phyloP scores from a whole-genome alignment of 2,888 invertebrate species.

The Orthosia incerta region DNA sequence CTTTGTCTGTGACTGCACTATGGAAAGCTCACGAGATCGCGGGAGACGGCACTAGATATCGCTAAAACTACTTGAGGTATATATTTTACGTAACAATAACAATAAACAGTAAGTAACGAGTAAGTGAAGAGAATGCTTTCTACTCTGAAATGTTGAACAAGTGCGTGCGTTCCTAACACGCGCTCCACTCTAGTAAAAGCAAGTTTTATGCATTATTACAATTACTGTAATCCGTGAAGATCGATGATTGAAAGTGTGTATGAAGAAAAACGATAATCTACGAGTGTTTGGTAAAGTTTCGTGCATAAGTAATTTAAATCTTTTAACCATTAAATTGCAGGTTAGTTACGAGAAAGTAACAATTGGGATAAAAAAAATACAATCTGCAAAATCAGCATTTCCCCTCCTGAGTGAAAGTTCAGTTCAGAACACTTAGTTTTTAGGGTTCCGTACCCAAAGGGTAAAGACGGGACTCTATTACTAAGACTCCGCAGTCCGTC shows the following conservation, averaged over 20 bases:
- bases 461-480: too few relatives aligned
- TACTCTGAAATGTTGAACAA: slow-evolving; percentile 67
- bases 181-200: slow-evolving; percentile 78
- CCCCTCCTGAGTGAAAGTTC: slow-evolving; percentile 82
- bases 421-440: too few relatives aligned
- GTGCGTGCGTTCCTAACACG: slow-evolving; percentile 66
- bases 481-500: too few relatives aligned
- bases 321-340: slow-evolving; percentile 85
- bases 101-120: slow-evolving; percentile 74
- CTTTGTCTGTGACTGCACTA: slow-evolving; percentile 65
- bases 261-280: slow-evolving; percentile 75
- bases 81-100: slow-evolving; percentile 76
- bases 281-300: slow-evolving; percentile 81
- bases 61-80: slow-evolving; percentile 68
- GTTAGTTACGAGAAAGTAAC: slow-evolving; percentile 84
- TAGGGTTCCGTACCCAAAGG: too few relatives aligned
- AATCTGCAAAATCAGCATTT: slow-evolving; percentile 76
- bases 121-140: slow-evolving; percentile 75
- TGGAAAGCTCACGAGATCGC: slow-evolving; percentile 56
- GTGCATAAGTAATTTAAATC: slow-evolving; percentile 76
- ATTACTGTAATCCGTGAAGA: slow-evolving; percentile 81
- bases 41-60: slow-evolving; percentile 56
- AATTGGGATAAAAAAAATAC: slow-evolving; percentile 79
- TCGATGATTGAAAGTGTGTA: slow-evolving; percentile 78
- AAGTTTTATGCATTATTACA: slow-evolving; percentile 81